phyloP scores from a whole-genome alignment of 1,140 invertebrate genomes.

The Drosophila albomicans region DNA sequence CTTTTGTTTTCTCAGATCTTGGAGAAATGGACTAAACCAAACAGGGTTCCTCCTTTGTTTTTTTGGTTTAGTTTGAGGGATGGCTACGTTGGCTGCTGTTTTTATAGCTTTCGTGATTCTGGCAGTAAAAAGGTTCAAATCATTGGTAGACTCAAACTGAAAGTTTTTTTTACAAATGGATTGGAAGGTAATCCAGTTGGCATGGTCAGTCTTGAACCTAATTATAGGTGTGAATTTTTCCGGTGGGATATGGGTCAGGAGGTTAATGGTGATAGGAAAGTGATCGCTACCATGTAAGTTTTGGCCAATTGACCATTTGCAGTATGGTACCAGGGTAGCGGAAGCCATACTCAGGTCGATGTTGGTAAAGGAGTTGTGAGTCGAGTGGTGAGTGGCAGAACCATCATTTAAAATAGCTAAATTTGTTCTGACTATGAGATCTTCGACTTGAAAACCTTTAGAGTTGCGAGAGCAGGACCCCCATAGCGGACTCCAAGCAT shows the following conservation, averaged over 20 bases:
- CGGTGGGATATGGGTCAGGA: too few species aligned
- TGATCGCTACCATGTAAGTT: constrained; percentile 1
- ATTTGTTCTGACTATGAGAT: too few species aligned
- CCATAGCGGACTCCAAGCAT: constrained; percentile 31
- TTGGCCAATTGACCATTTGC: constrained; percentile 8
- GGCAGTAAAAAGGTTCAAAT: neutral
- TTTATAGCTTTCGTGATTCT: neutral
- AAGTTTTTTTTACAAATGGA: too few species aligned
- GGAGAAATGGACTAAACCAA: too few species aligned
- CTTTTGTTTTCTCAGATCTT: too few species aligned
- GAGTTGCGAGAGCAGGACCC: constrained; percentile 4
- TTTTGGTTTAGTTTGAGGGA: too few species aligned
- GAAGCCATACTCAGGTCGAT: constrained; percentile 8
- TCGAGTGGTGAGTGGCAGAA: constrained; percentile 28
- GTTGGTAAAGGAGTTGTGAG: constrained; percentile 28
- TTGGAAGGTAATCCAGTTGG: too few species aligned
- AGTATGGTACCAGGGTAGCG: constrained; percentile 10
- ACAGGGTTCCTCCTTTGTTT: neutral
- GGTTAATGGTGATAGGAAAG: constrained; percentile 10
- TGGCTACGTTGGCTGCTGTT: too few species aligned
- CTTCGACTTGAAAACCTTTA: too few species aligned
- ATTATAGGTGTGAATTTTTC: too few species aligned
- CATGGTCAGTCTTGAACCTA: too few species aligned
- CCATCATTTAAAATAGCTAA: constrained; percentile 29
- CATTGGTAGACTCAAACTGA: neutral